Evolutionary conservation across 2,113 vertebrate genomes (phyloP), one percentile per base, ranked within the genome.

Genomic region (Muntiacus reevesi): DNA sequence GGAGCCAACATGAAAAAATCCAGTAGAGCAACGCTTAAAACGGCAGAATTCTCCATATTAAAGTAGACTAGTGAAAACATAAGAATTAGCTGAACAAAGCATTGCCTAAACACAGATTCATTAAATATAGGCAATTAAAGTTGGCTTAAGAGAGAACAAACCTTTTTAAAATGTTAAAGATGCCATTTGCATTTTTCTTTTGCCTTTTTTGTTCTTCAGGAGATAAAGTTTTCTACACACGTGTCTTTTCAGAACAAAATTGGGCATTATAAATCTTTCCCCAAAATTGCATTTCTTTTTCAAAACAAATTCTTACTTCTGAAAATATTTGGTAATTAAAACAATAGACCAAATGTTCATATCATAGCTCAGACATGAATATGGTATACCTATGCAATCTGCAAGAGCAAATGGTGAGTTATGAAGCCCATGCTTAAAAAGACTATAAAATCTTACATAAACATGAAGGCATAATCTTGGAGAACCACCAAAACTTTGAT

Each of bases 291-390:
- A 36, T 91, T 92, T 87, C 17, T 82, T 95, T 95, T 84, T 88
- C 71, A 88, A 91, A 97, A 91, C 50, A 88, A 71, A 86, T 64
- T 9, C 27, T 92, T 92, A 60, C 55, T 92, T 85, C 88, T 28
- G 59, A 83, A 97, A 97, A 95, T 95, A 91, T 81, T 91, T 93
- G 82, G 15, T 89, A 92, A 50, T 91, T 74, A 55, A 91, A 64
- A 78, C 50, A 95, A 79, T 79, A 28, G 23, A 33, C 7, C 23
- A 87, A 85, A 91, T 82, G 43, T 95, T 93, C 87, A 85, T 36
- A 93, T 76, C 28, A 25, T 78, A 89, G 28, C 40, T 19, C 62
- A 91, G 23, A 6, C 16, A 45, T 74, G 23, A 33, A 36, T 81
- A 43, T 14, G 78, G 86, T 45, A 57, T 40, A 84, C 12, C 52